Evolutionary conservation across 2,113 vertebrate species (phyloP), one percentile per base, ranked within the genome.

Genomic region (Desmodus rotundus): DNA sequence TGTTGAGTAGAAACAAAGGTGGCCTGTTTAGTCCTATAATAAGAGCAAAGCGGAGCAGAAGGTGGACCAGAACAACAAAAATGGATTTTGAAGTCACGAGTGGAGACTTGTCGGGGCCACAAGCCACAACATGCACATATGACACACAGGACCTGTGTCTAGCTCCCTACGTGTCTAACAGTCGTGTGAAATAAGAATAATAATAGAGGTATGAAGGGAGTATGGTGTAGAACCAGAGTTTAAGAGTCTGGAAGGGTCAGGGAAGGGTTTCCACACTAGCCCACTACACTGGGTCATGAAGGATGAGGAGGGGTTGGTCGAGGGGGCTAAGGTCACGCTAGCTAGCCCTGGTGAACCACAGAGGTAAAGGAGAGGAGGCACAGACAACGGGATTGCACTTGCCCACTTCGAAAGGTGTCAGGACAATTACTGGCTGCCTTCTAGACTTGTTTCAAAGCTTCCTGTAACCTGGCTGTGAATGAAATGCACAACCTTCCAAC

Each of bases 401-500:
- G 94, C 78, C 95, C 95, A 95, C 92, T 92, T 94, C 78, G 58
- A 88, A 78, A 93, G 95, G 84, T 36, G 54, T 94, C 65, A 81
- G 96, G 91, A 94, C 12, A 33, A 84, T 96, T 96, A 92, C 94
- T 5, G 36, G 88, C 86, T 14, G 5, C 96, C 92, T 91, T 83
- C 56, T 41, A 74, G 91, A 97, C 61, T 67, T 67, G 68, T 80
- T 89, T 98, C 95, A 97, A 77, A 96, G 92, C 93, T 94, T 89
- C 77, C 45, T 70, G 36, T 52, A 92, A 95, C 95, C 95, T 95
- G 96, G 95, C 14, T 0, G 73, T 65, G 96, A 97, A 84, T 56
- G 96, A 98, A 97, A 85, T 68, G 96, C 74, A 89, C 94, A 97
- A 65, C 95, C 73, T 41, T 80, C 70, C 54, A 94, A 93, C 89